phyloP scores from a whole-genome alignment of 2,113 vertebrate species.

The Peromyscus polionotus region DNA sequence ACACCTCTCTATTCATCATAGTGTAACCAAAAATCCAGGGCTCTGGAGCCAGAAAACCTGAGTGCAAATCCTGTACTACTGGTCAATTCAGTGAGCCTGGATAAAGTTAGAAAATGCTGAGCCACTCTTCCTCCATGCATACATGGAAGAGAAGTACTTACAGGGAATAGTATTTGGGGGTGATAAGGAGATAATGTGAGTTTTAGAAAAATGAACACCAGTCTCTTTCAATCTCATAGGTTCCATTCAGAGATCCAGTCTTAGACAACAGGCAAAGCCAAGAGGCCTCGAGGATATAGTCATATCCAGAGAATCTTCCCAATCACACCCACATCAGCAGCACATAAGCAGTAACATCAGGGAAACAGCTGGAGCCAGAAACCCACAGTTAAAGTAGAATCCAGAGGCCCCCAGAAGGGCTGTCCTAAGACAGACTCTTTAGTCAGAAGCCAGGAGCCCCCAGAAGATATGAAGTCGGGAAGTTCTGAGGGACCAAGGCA shows the following conservation, averaged over 20 bases:
- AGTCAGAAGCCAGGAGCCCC: not conserved
- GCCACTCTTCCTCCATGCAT: not conserved
- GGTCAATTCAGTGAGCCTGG: not conserved
- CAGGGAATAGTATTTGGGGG: not conserved
- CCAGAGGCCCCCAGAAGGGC: not conserved
- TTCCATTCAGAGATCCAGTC: not conserved
- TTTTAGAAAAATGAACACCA: not conserved
- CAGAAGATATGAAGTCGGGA: not conserved
- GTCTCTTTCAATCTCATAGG: constrained; percentile 4
- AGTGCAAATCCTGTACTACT: not conserved
- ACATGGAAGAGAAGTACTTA: not conserved
- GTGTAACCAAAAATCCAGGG: not conserved
- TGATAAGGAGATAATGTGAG: not conserved
- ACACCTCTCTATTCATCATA: not conserved
- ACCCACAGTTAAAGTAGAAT: not conserved
- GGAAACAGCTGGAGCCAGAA: not conserved
- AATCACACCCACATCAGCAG: not conserved
- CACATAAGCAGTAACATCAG: not conserved
- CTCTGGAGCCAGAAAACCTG: not conserved
- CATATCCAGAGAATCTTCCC: not conserved
- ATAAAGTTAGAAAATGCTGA: not conserved
- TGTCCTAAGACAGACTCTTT: not conserved
- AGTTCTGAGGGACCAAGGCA: not conserved
- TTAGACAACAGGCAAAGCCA: not conserved
- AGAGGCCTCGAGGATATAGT: not conserved